Conservation (phyloP, 1,140 invertebrate species). For the Stenopsyche tienmushanensis region DNA sequence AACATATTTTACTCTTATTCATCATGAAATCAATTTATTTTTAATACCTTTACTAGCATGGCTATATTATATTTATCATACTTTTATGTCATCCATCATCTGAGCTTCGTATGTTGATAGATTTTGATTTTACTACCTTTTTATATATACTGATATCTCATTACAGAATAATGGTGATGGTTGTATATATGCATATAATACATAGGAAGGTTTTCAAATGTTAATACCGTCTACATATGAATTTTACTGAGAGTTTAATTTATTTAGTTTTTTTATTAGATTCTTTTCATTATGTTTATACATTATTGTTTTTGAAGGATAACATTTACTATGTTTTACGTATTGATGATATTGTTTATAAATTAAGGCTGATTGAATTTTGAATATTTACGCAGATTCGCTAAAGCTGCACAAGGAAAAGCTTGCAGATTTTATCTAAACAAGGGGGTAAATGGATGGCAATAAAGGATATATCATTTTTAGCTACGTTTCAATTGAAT, state of each 20-base stretch:
- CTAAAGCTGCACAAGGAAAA: too few relatives aligned
- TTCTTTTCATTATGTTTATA: too few relatives aligned
- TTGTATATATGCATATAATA: slow-evolving; percentile 27
- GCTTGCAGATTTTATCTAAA: background rate
- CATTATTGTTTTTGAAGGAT: too few relatives aligned
- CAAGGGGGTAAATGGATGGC: background rate
- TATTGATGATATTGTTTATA: too few relatives aligned
- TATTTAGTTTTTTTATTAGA: background rate
- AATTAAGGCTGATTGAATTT: too few relatives aligned
- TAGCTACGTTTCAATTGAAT: too few relatives aligned
- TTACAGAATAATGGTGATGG: slow-evolving; percentile 39
- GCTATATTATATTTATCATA: slow-evolving; percentile 16
- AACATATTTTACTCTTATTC: background rate
- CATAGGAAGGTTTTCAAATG: background rate
- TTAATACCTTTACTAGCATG: slow-evolving; percentile 21
- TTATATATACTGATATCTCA: slow-evolving; percentile 33
- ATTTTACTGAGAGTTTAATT: too few relatives aligned
- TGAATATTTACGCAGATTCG: too few relatives aligned
- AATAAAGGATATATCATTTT: background rate
- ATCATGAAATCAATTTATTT: background rate
- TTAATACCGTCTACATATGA: too few relatives aligned
- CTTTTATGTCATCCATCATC: slow-evolving; percentile 36
- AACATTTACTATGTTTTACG: too few relatives aligned
- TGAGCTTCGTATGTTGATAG: slow-evolving; percentile 38
- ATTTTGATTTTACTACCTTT: slow-evolving; percentile 22